Evolutionary conservation across 2,888 invertebrate genomes (phyloP).

Genomic region (Athetis lepigone): DNA sequence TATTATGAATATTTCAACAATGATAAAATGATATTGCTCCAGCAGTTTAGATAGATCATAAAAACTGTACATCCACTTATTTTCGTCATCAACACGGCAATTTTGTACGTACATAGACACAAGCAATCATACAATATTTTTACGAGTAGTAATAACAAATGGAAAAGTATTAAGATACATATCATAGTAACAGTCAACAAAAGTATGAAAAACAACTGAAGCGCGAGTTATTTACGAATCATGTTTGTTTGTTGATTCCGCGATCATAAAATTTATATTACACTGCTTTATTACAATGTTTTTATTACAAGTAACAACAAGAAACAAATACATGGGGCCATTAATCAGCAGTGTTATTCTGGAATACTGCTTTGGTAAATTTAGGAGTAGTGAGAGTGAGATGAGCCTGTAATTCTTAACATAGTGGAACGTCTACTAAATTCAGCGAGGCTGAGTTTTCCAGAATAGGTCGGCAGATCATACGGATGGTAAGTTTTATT

Average conservation of each 20-base stretch:
- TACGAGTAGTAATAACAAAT: conserved; percentile 52
- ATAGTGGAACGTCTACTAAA: too few species aligned
- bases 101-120: conserved; percentile 2
- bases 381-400: background rate
- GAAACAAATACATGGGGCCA: conserved; percentile 39
- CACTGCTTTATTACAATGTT: conserved; percentile 57
- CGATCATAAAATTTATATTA: conserved; percentile 59
- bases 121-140: conserved; percentile 28
- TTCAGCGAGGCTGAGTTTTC: too few species aligned
- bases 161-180: conserved; percentile 57
- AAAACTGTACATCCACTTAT: background rate
- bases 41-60: too few species aligned
- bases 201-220: conserved; percentile 50
- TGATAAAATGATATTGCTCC: too few species aligned
- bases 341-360: conserved; percentile 10
- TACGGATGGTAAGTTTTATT: too few species aligned
- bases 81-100: background rate
- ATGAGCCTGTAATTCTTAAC: too few species aligned
- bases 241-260: conserved; percentile 51
- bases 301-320: conserved; percentile 48
- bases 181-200: conserved; percentile 52
- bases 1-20: too few species aligned
- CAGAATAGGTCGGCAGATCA: too few species aligned
- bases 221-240: conserved; percentile 52
- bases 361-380: background rate